A percentile compares a stretch with the other conserved stretches of the same genome.
phyloP scores from a whole-genome alignment of 2,888 invertebrate genomes.

The Scaptomyza polygonia region DNA sequence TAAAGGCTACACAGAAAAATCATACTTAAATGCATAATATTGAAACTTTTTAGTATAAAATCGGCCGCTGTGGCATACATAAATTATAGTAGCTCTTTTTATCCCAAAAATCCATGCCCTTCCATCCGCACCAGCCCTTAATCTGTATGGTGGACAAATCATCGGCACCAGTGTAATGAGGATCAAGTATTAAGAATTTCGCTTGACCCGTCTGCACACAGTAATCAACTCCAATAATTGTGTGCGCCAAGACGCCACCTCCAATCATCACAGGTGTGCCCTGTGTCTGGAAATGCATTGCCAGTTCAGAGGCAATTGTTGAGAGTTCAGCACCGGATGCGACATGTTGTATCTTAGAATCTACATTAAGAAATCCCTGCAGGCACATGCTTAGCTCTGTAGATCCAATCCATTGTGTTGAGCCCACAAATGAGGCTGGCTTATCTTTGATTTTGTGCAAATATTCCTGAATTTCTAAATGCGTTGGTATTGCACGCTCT shows the following conservation, averaged over 20 bases:
- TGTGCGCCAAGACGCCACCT: constrained; percentile 99
- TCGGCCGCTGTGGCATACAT: constrained; percentile 91
- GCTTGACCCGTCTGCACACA: constrained; percentile 91
- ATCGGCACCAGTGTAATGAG: constrained; percentile 97
- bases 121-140: constrained; percentile 99
- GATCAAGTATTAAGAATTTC: constrained; percentile 98
- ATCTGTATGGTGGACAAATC: constrained; percentile 89
- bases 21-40: constrained; percentile 41
- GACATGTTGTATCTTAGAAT: constrained; percentile 93
- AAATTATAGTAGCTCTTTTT: constrained; percentile 97
- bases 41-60: constrained; percentile 76
- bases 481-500: constrained; percentile 89
- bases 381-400: constrained; percentile 97
- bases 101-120: constrained; percentile 96
- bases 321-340: constrained; percentile 93
- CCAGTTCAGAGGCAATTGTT: constrained; percentile 91
- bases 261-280: constrained; percentile 99
- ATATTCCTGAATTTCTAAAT: constrained; percentile 95
- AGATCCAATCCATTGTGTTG: constrained; percentile 98
- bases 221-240: constrained; percentile 97
- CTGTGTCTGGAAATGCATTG: constrained; percentile 95
- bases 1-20: constrained; percentile 35
- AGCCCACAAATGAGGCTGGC: constrained; percentile 92
- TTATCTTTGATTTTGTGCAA: constrained; percentile 98
- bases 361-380: constrained; percentile 90